Evolutionary conservation across 2,797 vertebrate genomes (phyloP).

Genomic region (Knipowitschia caucasica): DNA sequence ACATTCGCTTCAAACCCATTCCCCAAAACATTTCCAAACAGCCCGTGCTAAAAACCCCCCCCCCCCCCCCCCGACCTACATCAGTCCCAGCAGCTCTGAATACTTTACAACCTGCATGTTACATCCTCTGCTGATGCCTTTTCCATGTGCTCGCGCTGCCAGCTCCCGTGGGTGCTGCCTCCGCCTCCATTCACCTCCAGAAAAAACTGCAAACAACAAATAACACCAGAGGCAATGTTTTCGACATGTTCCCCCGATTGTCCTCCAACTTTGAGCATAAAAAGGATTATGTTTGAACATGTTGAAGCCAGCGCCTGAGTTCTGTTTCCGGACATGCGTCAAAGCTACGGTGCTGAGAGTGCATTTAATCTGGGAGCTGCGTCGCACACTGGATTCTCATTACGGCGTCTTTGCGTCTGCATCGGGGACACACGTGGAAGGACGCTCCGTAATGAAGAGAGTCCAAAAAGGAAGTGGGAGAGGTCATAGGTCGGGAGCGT

Average conservation of each 20-base stretch:
- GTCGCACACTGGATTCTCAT: conserved; percentile 56
- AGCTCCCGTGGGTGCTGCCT: conserved; percentile 17
- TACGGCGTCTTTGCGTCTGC: conserved; percentile 16
- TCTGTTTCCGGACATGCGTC: conserved; percentile 23
- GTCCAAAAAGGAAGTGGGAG: conserved; percentile 7
- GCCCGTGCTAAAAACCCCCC: not conserved
- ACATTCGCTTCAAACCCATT: not conserved
- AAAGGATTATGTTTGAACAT: not conserved
- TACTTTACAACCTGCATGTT: conserved; percentile 41
- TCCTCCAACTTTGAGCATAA: not conserved
- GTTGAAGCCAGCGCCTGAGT: conserved; percentile 22
- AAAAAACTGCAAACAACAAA: conserved; percentile 20
- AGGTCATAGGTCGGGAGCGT: not conserved
- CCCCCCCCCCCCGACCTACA: conserved; percentile 42
- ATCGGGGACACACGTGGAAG: conserved; percentile 29
- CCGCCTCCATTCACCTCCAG: not conserved
- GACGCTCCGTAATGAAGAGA: not conserved
- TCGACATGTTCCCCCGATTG: not conserved
- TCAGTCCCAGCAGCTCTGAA: conserved; percentile 24
- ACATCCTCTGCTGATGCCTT: conserved; percentile 42
- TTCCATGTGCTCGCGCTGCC: conserved; percentile 48
- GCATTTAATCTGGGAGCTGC: conserved; percentile 24
- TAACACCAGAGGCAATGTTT: not conserved
- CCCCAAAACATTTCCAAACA: not conserved
- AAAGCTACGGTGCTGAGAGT: conserved; percentile 29